phyloP scores from a whole-genome alignment of 2,797 vertebrate genomes.

The Petrocephalus sullivani region DNA sequence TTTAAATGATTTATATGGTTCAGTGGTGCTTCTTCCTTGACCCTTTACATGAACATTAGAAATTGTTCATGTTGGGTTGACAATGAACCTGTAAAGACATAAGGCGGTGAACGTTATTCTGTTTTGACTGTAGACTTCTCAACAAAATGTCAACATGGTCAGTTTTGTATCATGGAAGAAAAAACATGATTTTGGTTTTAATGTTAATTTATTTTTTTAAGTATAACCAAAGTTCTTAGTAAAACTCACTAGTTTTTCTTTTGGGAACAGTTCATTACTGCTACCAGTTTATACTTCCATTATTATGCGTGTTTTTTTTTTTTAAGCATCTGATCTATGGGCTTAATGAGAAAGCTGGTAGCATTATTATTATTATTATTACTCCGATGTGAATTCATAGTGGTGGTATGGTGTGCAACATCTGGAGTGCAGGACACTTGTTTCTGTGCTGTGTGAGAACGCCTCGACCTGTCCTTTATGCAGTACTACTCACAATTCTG shows the following conservation, averaged over 20 bases:
- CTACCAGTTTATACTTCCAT: not conserved
- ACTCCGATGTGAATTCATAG: not conserved
- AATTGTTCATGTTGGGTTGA: not conserved
- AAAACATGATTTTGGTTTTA: not conserved
- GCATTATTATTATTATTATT: not conserved
- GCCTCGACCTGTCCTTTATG: not conserved
- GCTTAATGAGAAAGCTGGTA: not conserved
- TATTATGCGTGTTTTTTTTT: no score
- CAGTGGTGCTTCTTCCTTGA: not conserved
- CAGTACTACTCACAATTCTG: not conserved
- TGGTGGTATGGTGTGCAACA: not conserved
- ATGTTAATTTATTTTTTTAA: constrained; percentile 1
- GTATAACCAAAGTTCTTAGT: not conserved
- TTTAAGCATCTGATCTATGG: not conserved
- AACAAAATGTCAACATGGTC: not conserved
- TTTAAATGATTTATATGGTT: not conserved
- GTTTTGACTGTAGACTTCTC: not conserved
- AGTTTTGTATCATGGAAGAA: not conserved
- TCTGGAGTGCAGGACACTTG: not conserved
- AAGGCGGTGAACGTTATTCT: not conserved
- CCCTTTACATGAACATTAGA: not conserved
- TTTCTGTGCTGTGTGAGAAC: not conserved
- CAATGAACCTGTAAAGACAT: not conserved
- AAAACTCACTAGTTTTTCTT: not conserved
- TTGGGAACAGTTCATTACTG: not conserved